Percentiles rank a stretch among this genome's conserved stretches.
Conservation (phyloP, 2,888 invertebrate species). For the Brenthis ino region DNA sequence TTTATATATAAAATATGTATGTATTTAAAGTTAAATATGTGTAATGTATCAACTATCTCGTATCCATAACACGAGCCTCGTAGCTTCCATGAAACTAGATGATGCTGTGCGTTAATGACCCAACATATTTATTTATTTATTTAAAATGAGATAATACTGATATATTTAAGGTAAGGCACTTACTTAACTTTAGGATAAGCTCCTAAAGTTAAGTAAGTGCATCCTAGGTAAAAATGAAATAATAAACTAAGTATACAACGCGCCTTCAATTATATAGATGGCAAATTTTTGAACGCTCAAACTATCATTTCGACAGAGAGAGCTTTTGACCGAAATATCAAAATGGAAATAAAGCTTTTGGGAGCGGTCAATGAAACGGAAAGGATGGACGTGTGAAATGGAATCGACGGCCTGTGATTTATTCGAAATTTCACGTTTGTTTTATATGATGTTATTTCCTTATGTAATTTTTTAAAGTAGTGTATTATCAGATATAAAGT, state of each 20-base stretch:
- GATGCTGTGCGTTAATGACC: too few relatives aligned
- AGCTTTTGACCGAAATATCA: constrained; percentile 40
- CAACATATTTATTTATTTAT: too few relatives aligned
- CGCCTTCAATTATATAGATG: background rate
- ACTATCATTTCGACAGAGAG: constrained; percentile 24
- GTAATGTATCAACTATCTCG: too few relatives aligned
- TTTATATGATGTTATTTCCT: constrained; percentile 16
- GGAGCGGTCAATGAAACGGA: constrained; percentile 62
- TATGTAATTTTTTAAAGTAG: background rate
- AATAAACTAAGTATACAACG: background rate
- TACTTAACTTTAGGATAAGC: too few relatives aligned
- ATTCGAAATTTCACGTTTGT: constrained; percentile 37
- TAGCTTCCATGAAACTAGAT: too few relatives aligned
- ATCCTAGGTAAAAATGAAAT: background rate
- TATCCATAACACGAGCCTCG: too few relatives aligned
- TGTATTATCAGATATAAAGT: background rate
- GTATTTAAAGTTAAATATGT: too few relatives aligned
- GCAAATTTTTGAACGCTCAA: background rate
- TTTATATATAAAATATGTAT: too few relatives aligned
- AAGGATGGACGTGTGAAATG: constrained; percentile 59
- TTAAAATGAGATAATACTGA: too few relatives aligned
- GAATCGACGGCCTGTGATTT: constrained; percentile 51
- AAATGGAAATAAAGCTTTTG: constrained; percentile 60
- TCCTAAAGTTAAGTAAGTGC: too few relatives aligned
- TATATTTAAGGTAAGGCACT: too few relatives aligned